Conservation (phyloP, 1,140 invertebrate species). For the Whitmania pigra region DNA sequence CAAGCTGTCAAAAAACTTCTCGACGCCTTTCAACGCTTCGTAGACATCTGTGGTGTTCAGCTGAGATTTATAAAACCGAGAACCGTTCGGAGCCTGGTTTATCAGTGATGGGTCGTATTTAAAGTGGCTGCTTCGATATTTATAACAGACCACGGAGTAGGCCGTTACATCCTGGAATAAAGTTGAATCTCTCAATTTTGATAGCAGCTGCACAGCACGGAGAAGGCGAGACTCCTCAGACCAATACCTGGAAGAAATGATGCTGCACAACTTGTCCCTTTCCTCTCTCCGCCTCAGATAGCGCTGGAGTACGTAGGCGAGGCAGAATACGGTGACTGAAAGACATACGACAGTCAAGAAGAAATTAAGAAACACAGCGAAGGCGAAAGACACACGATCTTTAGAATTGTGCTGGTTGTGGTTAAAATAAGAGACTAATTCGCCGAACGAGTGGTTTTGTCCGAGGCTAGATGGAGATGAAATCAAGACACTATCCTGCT, state of each 20-base stretch:
- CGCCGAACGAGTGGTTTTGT: not conserved
- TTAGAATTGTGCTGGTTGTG: not conserved
- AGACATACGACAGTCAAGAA: slow-evolving; percentile 7
- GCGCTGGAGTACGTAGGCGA: slow-evolving; percentile 8
- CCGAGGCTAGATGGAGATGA: too few species aligned
- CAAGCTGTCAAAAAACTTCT: slow-evolving; percentile 22
- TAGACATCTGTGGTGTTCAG: not conserved
- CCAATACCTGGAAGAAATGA: slow-evolving; percentile 19
- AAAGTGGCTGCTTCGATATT: slow-evolving; percentile 12
- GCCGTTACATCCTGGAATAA: slow-evolving; percentile 23
- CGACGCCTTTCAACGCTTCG: slow-evolving; percentile 20
- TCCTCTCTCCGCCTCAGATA: slow-evolving; percentile 17
- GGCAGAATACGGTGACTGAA: slow-evolving; percentile 2
- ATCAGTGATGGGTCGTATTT: not conserved
- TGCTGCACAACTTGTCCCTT: slow-evolving; percentile 21
- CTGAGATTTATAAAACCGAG: slow-evolving; percentile 1
- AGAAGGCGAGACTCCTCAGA: slow-evolving; percentile 14
- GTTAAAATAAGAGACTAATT: not conserved
- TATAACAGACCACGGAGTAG: slow-evolving; percentile 16
- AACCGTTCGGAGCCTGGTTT: not conserved
- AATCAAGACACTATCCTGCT: too few species aligned
- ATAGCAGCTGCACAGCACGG: slow-evolving; percentile 10
- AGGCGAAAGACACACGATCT: slow-evolving; percentile 3
- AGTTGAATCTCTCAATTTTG: slow-evolving; percentile 9
- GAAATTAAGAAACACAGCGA: slow-evolving; percentile 9